phyloP scores from a whole-genome alignment of 30 jellyfish, hydroid and myxozoan genomes.

The Pelagia noctiluca region DNA sequence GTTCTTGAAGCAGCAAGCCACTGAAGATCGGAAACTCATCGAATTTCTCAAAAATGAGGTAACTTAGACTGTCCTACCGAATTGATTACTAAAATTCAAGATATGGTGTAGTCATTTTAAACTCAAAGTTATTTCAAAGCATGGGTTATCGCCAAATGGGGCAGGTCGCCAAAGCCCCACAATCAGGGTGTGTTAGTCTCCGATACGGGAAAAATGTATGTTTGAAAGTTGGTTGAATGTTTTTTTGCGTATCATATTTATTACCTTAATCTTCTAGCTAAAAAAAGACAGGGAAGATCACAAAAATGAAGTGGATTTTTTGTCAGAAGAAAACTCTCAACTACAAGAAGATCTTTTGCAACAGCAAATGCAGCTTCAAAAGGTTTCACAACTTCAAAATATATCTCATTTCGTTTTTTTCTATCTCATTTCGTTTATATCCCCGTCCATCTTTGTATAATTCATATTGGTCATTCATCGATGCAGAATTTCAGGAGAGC shows the following conservation, averaged over 20 bases:
- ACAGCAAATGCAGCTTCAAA: conserved; percentile 6
- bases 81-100: no score
- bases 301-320: conserved; percentile 12
- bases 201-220: not conserved
- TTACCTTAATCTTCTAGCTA: conserved; percentile 9
- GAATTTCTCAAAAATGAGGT: conserved; percentile 50
- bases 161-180: no score
- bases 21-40: conserved; percentile 26
- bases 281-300: conserved; percentile 21
- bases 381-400: no score
- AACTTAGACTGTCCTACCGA: not conserved
- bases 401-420: no score
- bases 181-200: not conserved
- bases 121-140: not conserved
- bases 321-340: conserved; percentile 39
- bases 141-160: no score
- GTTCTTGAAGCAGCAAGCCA: not conserved
- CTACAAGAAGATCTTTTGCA: conserved; percentile 20
- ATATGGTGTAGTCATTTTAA: no score
- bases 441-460: no score
- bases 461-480: no score
- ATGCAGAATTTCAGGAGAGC: no score
- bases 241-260: not conserved
- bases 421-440: no score
- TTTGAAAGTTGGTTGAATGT: not conserved